These are phyloP conservation scores for Meiosimyza platycephala DNA, from an alignment of 2,888 invertebrate genomes.

Conservation along the genomic window DNA sequence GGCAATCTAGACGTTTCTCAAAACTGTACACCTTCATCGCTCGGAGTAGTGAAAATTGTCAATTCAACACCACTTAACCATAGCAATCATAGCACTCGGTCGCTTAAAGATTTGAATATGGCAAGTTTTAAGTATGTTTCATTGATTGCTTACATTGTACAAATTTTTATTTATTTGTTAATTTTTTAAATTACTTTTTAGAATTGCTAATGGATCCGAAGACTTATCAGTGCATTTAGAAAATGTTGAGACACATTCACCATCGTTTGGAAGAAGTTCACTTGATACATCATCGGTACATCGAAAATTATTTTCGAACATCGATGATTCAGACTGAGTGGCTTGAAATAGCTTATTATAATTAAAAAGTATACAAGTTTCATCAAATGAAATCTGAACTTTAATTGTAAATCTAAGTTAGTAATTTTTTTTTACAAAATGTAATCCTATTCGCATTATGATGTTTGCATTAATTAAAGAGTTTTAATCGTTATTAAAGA, in stretches of 20 bases:
- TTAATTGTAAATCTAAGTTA: slow-evolving; percentile 7
- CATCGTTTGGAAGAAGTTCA: slow-evolving; percentile 47
- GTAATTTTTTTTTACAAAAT: background rate
- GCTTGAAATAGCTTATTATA: background rate
- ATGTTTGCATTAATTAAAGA: background rate
- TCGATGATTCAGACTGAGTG: slow-evolving; percentile 58
- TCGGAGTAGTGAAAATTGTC: slow-evolving; percentile 51
- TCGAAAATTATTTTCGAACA: slow-evolving; percentile 59
- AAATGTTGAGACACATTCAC: slow-evolving; percentile 49
- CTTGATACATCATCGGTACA: slow-evolving; percentile 59
- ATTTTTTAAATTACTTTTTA: slow-evolving; percentile 30
- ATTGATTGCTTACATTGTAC: background rate
- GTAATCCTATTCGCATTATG: background rate
- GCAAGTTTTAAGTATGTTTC: slow-evolving; percentile 50
- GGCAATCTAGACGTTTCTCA: slow-evolving; percentile 55
- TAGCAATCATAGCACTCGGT: slow-evolving; percentile 54
- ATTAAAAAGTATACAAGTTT: slow-evolving; percentile 2
- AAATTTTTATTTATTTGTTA: background rate
- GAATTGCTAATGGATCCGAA: slow-evolving; percentile 42
- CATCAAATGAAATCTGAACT: slow-evolving; percentile 29
- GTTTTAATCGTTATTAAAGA: background rate
- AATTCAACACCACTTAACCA: slow-evolving; percentile 65
- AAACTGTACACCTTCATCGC: slow-evolving; percentile 54
- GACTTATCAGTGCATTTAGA: slow-evolving; percentile 43
- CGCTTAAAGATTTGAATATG: slow-evolving; percentile 58